phyloP scores from a whole-genome alignment of 1,140 invertebrate species.

The Pantala flavescens region DNA sequence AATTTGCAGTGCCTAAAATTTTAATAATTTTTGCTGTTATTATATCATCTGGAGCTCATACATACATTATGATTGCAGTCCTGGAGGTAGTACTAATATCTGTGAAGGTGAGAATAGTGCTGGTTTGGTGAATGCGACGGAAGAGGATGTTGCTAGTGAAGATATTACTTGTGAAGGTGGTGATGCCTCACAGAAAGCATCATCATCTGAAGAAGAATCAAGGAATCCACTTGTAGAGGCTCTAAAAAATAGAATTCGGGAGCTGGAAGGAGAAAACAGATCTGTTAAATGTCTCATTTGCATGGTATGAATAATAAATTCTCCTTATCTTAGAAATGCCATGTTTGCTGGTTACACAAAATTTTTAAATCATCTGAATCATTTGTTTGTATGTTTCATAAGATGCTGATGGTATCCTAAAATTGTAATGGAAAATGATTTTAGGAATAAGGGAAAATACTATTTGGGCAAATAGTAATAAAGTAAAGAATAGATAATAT shows the following conservation, averaged over 20 bases:
- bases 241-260: constrained; percentile 53
- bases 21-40: too few species aligned
- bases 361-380: too few species aligned
- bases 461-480: too few species aligned
- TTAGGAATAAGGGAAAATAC: too few species aligned
- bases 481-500: too few species aligned
- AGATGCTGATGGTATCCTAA: too few species aligned
- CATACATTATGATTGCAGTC: neutral
- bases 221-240: constrained; percentile 57
- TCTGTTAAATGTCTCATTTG: constrained; percentile 75
- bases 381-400: too few species aligned
- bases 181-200: neutral
- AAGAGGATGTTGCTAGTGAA: neutral
- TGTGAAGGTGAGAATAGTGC: neutral
- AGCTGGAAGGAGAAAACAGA: constrained; percentile 37
- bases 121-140: neutral
- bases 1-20: neutral
- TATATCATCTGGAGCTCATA: too few species aligned
- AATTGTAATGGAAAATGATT: too few species aligned
- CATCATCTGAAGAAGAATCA: neutral
- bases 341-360: too few species aligned
- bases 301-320: constrained; percentile 43
- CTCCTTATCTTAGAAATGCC: neutral
- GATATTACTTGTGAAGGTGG: neutral
- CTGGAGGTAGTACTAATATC: neutral